Conservation (phyloP, 2,797 vertebrate species). For the Pygocentrus nattereri region DNA sequence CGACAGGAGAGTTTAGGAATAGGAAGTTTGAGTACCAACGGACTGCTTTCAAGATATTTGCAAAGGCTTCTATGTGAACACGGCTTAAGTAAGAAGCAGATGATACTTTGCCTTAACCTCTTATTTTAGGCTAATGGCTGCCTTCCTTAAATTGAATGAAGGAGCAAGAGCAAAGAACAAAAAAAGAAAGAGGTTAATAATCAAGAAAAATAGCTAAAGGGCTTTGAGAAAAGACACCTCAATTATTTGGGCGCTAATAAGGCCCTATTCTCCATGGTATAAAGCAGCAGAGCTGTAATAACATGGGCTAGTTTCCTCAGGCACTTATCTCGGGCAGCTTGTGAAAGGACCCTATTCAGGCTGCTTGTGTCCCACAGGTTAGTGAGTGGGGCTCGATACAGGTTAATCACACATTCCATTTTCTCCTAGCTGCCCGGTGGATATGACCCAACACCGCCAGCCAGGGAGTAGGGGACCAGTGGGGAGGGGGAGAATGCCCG, state of each 20-base stretch:
- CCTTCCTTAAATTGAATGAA: conserved; percentile 9
- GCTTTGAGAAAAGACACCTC: conserved; percentile 53
- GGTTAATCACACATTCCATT: conserved; percentile 63
- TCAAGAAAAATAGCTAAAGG: conserved; percentile 59
- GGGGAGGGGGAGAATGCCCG: background rate
- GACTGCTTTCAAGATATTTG: conserved; percentile 1
- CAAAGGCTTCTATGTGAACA: background rate
- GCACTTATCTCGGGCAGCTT: conserved; percentile 47
- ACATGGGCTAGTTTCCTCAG: conserved; percentile 56
- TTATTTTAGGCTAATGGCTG: conserved; percentile 32
- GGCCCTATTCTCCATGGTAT: conserved; percentile 51
- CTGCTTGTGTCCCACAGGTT: conserved; percentile 52
- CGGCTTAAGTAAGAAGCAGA: conserved; percentile 11
- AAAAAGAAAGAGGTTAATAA: conserved; percentile 47
- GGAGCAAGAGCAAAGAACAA: background rate
- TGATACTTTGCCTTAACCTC: conserved; percentile 3
- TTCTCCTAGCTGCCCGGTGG: conserved; percentile 37
- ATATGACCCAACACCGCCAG: background rate
- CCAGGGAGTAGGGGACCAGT: background rate
- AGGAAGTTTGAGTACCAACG: background rate
- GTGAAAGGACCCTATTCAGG: conserved; percentile 57
- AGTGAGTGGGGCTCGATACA: conserved; percentile 44
- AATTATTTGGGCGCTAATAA: conserved; percentile 63
- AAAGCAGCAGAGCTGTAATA: conserved; percentile 58
- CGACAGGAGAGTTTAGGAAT: conserved; percentile 1